Conservation (phyloP, 2,888 invertebrate genomes). For the Phalera bucephala region DNA sequence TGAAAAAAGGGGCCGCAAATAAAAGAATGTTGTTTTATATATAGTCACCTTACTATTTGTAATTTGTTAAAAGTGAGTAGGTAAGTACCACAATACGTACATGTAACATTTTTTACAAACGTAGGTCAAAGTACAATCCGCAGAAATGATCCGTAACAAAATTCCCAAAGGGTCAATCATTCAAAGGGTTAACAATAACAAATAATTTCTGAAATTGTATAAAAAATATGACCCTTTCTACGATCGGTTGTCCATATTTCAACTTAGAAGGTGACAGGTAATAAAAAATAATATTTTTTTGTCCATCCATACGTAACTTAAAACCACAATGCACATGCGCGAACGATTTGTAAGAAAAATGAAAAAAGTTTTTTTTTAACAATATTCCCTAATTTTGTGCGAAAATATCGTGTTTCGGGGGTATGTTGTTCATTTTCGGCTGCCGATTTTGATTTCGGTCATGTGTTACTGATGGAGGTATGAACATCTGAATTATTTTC, state of each 20-base stretch:
- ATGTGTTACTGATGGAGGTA: slow-evolving; percentile 66
- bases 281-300: slow-evolving; percentile 49
- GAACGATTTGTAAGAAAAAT: slow-evolving; percentile 68
- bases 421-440: slow-evolving; percentile 31
- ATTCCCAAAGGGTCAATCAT: slow-evolving; percentile 38
- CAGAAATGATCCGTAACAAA: no score
- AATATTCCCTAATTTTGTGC: slow-evolving; percentile 72
- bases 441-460: slow-evolving; percentile 57
- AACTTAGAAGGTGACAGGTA: slow-evolving; percentile 51
- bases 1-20: no score
- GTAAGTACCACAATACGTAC: no score
- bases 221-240: slow-evolving; percentile 70
- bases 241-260: slow-evolving; percentile 62
- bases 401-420: slow-evolving; percentile 73
- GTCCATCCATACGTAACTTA: slow-evolving; percentile 55
- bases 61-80: no score
- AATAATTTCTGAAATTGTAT: slow-evolving; percentile 46
- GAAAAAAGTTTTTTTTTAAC: slow-evolving; percentile 51
- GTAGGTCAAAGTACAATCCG: no score
- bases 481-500: slow-evolving; percentile 33
- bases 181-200: slow-evolving; percentile 56
- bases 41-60: no score
- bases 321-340: slow-evolving; percentile 70
- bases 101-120: no score
- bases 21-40: no score